Percentiles rank a stretch among this genome's conserved stretches.
Evolutionary conservation across 1,140 invertebrate species (phyloP).

Genomic region (Amphibalanus amphitrite): DNA sequence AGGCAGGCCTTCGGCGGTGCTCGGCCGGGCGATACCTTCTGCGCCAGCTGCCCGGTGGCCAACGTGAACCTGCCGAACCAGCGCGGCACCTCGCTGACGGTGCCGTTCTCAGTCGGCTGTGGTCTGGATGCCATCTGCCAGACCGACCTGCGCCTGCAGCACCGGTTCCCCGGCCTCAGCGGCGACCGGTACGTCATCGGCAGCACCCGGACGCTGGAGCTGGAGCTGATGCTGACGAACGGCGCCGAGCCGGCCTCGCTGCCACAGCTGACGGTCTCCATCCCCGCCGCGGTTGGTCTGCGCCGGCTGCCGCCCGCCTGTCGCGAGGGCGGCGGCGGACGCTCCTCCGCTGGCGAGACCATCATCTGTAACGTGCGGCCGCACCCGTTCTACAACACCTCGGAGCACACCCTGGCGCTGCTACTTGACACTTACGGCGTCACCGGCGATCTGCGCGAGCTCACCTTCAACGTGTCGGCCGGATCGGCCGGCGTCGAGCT

Average conservation of each 20-base stretch:
- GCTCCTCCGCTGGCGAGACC: background rate
- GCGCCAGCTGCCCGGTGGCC: background rate
- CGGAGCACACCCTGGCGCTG: background rate
- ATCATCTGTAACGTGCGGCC: background rate
- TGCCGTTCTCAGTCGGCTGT: background rate
- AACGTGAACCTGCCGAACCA: conserved; percentile 1
- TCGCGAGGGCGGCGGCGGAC: background rate
- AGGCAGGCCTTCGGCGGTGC: background rate
- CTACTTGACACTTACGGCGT: background rate
- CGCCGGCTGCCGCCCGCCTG: background rate
- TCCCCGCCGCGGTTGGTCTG: conserved; percentile 11
- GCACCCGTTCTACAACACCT: background rate
- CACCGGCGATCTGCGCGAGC: background rate
- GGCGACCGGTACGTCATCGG: background rate
- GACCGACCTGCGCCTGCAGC: background rate
- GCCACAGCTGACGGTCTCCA: background rate
- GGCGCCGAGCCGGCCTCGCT: conserved; percentile 8
- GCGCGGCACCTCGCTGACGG: background rate
- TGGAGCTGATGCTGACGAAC: conserved; percentile 7
- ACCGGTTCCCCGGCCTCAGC: background rate
- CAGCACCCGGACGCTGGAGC: background rate
- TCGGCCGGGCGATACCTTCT: background rate
- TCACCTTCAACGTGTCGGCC: background rate
- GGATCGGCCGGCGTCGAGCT: background rate
- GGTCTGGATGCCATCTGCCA: background rate